Evolutionary conservation across 2,113 vertebrate genomes (phyloP).

Genomic region (Myrmecobius fasciatus): DNA sequence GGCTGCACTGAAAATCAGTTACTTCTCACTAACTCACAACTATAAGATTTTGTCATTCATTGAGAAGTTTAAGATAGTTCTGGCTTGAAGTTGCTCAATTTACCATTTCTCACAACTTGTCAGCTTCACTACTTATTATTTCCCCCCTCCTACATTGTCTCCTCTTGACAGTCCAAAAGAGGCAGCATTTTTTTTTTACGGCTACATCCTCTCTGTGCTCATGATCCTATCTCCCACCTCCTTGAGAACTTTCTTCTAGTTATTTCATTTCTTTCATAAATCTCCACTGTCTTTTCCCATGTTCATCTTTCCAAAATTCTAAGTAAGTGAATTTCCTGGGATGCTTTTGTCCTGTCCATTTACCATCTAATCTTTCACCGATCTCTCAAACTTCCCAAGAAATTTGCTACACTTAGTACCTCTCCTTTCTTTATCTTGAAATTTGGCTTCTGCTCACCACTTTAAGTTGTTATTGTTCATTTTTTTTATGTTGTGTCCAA

Average conservation of each 20-base stretch:
- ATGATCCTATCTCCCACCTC: neutral
- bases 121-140: too few relatives aligned
- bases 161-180: neutral
- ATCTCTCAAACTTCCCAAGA: neutral
- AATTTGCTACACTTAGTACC: neutral
- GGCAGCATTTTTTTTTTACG: neutral
- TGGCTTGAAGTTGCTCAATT: too few relatives aligned
- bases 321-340: neutral
- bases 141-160: too few relatives aligned
- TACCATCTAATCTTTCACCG: neutral
- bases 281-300: neutral
- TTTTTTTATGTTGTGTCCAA: neutral
- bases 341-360: neutral
- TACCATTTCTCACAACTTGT: too few relatives aligned
- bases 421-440: neutral
- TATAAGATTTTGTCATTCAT: too few relatives aligned
- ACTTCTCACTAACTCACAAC: too few relatives aligned
- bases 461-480: neutral
- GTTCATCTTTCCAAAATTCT: neutral
- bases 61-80: too few relatives aligned
- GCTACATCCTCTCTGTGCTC: neutral
- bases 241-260: neutral
- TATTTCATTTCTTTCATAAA: neutral
- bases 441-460: neutral
- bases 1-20: too few relatives aligned